These are phyloP conservation scores for Dorcus parallelipipedus DNA, from an alignment of 2,888 invertebrate species.

Conservation along the genomic window DNA sequence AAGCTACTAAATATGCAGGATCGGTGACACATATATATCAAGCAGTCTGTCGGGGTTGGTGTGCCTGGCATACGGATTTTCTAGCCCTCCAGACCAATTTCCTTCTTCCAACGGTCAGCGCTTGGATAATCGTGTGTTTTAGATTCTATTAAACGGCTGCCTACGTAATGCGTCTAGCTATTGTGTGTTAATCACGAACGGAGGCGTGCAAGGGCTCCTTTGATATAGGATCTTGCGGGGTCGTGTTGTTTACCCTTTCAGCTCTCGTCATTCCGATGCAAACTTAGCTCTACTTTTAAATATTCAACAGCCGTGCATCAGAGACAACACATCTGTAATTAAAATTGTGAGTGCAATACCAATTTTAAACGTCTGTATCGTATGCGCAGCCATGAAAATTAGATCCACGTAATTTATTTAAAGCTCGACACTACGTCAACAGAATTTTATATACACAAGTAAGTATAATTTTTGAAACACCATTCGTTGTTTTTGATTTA, in stretches of 20 bases:
- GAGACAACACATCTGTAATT: conserved; percentile 42
- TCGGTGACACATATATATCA: conserved; percentile 45
- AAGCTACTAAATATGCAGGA: conserved; percentile 45
- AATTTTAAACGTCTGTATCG: conserved; percentile 25
- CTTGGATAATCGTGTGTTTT: conserved; percentile 31
- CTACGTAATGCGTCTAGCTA: conserved; percentile 31
- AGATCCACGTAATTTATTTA: conserved; percentile 5
- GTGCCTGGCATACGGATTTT: conserved; percentile 34
- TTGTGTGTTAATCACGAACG: conserved; percentile 38
- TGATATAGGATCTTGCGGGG: conserved; percentile 32
- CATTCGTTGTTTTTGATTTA: too few species aligned
- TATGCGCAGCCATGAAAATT: conserved; percentile 28
- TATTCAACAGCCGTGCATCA: conserved; percentile 37
- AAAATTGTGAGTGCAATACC: conserved; percentile 33
- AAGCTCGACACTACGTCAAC: neutral
- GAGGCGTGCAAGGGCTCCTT: conserved; percentile 35
- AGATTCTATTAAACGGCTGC: conserved; percentile 34
- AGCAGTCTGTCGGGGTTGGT: conserved; percentile 33
- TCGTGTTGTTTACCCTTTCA: conserved; percentile 32
- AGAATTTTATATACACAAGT: too few species aligned
- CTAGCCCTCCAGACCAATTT: conserved; percentile 1
- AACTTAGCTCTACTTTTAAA: conserved; percentile 41
- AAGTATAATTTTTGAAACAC: too few species aligned
- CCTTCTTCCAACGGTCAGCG: conserved; percentile 17
- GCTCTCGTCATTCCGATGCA: conserved; percentile 30